Evolutionary conservation across 2,113 vertebrate genomes (phyloP).

Genomic region (Tachysurus vachellii): DNA sequence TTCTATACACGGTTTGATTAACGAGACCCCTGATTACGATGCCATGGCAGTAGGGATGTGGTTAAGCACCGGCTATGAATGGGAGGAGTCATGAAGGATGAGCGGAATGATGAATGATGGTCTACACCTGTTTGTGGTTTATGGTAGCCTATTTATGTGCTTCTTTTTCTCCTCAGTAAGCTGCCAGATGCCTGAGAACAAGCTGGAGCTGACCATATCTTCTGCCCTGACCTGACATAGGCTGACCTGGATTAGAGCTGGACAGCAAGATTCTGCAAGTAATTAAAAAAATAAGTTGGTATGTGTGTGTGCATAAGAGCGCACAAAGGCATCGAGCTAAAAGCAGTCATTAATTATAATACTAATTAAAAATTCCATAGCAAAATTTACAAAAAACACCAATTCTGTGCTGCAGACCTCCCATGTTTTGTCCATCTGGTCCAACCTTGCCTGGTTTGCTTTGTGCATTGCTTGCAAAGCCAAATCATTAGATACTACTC

Average conservation of each 20-base stretch:
- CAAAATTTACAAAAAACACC: neutral
- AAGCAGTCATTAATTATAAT: neutral
- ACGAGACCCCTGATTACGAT: neutral
- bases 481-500: neutral
- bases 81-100: neutral
- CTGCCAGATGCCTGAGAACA: neutral
- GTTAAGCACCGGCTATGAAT: neutral
- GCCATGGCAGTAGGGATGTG: neutral
- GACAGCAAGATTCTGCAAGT: neutral
- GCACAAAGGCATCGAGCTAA: neutral
- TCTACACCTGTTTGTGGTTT: neutral
- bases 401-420: neutral
- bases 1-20: neutral
- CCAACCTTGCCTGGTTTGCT: neutral
- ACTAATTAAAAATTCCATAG: neutral
- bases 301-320: neutral
- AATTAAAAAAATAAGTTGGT: neutral
- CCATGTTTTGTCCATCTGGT: neutral
- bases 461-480: neutral
- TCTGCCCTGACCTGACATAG: neutral
- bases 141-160: neutral
- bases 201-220: neutral
- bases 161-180: neutral
- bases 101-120: neutral
- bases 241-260: neutral